Evolutionary conservation across 2,888 invertebrate genomes (phyloP).

Genomic region (Pheosia tremula): DNA sequence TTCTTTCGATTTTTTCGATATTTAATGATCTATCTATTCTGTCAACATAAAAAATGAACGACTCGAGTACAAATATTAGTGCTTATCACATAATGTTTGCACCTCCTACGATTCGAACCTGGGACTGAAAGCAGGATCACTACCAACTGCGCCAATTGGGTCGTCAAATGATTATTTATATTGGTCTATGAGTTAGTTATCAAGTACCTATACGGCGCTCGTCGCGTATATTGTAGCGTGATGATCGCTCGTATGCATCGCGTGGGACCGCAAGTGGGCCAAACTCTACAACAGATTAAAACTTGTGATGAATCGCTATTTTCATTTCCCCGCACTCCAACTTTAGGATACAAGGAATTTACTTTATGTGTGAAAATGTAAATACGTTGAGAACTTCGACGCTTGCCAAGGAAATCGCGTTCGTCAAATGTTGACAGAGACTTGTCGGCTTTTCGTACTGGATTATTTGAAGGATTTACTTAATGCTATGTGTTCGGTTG

Average conservation of each 20-base stretch:
- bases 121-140: too few species aligned
- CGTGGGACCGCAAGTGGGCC: conserved; percentile 64
- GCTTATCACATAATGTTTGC: too few species aligned
- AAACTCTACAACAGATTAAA: conserved; percentile 80
- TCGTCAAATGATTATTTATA: too few species aligned
- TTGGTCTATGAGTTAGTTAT: not conserved
- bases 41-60: too few species aligned
- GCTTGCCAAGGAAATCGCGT: conserved; percentile 73
- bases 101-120: too few species aligned
- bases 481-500: conserved; percentile 75
- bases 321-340: conserved; percentile 70
- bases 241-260: conserved; percentile 21
- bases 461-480: conserved; percentile 80
- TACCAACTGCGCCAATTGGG: too few species aligned
- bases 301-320: conserved; percentile 81
- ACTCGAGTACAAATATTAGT: too few species aligned
- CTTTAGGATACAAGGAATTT: conserved; percentile 74
- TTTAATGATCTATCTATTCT: too few species aligned
- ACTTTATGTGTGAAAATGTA: conserved; percentile 82
- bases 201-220: not conserved
- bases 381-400: conserved; percentile 73
- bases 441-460: conserved; percentile 74
- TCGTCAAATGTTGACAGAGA: conserved; percentile 75
- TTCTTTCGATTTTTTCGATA: too few species aligned
- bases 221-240: conserved; percentile 16